Base-by-base conservation (phyloP, 2,797 vertebrate genomes). In the Enteromius anoplus region DNA sequence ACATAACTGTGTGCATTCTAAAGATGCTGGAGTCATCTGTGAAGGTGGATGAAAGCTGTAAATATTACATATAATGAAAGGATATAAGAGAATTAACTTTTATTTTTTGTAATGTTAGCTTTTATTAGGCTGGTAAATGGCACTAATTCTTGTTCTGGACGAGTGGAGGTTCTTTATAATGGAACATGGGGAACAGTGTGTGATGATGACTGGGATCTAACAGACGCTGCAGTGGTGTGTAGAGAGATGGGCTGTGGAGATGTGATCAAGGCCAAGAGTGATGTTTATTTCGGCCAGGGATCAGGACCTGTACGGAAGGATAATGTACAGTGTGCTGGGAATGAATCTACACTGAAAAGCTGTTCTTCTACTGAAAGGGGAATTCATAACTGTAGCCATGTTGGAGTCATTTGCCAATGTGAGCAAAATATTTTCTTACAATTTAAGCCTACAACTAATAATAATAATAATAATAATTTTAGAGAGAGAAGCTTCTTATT, bases 241-340 rank as follows among this genome's bases (percentile, higher is more conserved):
- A 70, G 86, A 85, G 91, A 92, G 19, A 77, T 92, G 0, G 42
- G 49, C 71, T 93, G 93, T 1, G 87, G 90, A 66, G 19, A 10
- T 64, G 58, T 3, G 0, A n/a, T n/a, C n/a, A n/a, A n/a, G n/a
- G n/a, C n/a, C n/a, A n/a, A n/a, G n/a, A n/a, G n/a, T n/a, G n/a
- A n/a, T 7, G 75, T 40, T 64, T 62, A 45, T 47, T 62, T 62
- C 64, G 55, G 3, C 17, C n/a, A 64, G 9, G 23, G 5, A 21
- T 7, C 58, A 47, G 55, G 55, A 45, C 15, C 0, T 47, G 60
- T 62, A n/a, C n/a, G 75, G 75, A 45, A 21, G 37, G 19, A 62
- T 5, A 2, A 0, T 21, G 75, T 77, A 12, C 23, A 21, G 17
- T 77, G 75, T 29, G 6, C 1, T 21, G 75, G 75, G 8, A 47